Base-by-base conservation (phyloP, 1,140 invertebrate genomes). In the Parasteatoda tepidariorum region DNA sequence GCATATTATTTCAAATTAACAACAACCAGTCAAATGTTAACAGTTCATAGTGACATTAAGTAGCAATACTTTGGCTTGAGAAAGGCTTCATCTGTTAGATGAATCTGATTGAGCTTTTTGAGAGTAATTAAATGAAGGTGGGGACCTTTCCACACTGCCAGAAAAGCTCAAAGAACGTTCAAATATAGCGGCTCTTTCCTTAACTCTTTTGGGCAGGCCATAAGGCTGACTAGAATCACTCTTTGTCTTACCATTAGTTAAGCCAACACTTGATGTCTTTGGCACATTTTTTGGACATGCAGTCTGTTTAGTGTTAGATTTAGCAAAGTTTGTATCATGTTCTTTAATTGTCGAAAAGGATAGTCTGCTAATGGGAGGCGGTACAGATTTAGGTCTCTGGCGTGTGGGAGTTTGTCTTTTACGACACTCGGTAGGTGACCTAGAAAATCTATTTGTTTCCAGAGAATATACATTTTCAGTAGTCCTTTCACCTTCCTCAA, bases 161-260 rank as follows among this genome's bases (percentile, higher is more conserved):
- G 15, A 62, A 22, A 83, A 83, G 48, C 81, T 83, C 34, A 83
- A 15, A 7, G 81, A 83, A 31, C 81, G 67, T 74, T 83, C 81
- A 18, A 83, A 83, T 54, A 83, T 66, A 30, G 81, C 81, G 11
- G 81, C 81, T 48, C 81, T 62, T 28, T 83, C 81, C 11, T 34
- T 26, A 0, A 83, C 66, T 4, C 70, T 38, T 34, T 74, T 74
- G 22, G 81, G 70, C 9, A 55, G 57, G 28, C 54, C 81, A 38
- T 66, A 55, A 5, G 54, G 22, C 66, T 83, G 70, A 74, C 81
- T 83, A 83, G 78, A 33, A 68, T 79, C 48, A 6, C 28, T 26
- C 68, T 62, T 57, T 31, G 54, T 41, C 30, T 79, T 55, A 33
- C 48, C 62, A 68, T 57, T 68, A 26, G 18, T 79, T n/a, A 67